phyloP scores from a whole-genome alignment of 1,140 invertebrate species.

The Brachystomella parvula region DNA sequence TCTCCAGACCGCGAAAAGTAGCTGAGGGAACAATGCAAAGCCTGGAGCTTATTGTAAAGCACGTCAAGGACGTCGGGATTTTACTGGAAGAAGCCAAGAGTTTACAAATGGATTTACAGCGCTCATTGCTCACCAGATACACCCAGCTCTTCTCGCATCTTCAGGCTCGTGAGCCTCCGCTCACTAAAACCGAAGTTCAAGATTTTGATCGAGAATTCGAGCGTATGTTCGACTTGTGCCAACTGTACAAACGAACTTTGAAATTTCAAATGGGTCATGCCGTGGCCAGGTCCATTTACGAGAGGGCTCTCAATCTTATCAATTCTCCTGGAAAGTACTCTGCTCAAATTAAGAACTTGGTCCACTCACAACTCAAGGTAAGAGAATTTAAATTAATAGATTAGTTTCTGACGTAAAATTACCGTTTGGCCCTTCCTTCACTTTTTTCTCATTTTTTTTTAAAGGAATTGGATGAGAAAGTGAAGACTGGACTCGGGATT shows the following conservation, averaged over 20 bases:
- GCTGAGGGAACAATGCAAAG: background rate
- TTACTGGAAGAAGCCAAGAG: background rate
- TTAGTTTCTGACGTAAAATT: background rate
- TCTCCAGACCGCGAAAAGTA: background rate
- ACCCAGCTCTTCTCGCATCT: constrained; percentile 1
- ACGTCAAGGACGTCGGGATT: background rate
- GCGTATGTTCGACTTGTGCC: background rate
- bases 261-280: background rate
- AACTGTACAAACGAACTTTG: constrained; percentile 12
- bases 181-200: background rate
- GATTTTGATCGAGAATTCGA: constrained; percentile 17
- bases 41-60: background rate
- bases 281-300: too few relatives aligned
- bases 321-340: background rate
- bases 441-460: constrained; percentile 33
- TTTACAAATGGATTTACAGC: too few relatives aligned
- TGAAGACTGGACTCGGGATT: constrained; percentile 42
- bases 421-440: background rate
- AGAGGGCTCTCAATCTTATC: background rate
- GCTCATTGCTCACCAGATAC: background rate
- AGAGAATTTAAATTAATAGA: constrained; percentile 36
- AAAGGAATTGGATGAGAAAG: constrained; percentile 44
- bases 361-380: constrained; percentile 23
- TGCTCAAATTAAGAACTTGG: background rate
- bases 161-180: background rate